phyloP scores from a whole-genome alignment of 2,888 invertebrate genomes.

The Mesoligia furuncula region DNA sequence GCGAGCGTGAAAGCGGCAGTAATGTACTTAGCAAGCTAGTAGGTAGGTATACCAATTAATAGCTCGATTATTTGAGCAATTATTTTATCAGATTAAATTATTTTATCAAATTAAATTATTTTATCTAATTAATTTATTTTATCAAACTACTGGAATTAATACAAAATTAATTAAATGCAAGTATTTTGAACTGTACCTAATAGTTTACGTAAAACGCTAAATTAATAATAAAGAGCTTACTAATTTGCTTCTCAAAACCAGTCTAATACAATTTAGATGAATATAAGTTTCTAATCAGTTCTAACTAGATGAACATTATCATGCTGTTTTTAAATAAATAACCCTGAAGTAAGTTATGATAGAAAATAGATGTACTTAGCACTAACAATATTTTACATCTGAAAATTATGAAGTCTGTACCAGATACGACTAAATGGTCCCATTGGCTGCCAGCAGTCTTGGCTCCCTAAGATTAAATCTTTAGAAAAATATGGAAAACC shows the following conservation, averaged over 20 bases:
- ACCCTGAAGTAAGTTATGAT: not conserved
- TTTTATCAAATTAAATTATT: not conserved
- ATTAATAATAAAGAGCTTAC: not conserved
- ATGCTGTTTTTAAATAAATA: not conserved
- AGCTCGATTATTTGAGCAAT: conserved; percentile 24
- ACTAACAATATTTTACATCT: conserved; percentile 5
- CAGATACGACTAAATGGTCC: not conserved
- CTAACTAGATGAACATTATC: conserved; percentile 17
- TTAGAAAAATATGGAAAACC: not conserved
- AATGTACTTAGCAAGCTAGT: not conserved
- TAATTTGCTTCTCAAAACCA: conserved; percentile 1
- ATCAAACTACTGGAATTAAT: not conserved
- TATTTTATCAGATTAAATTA: not conserved
- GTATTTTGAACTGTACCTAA: not conserved
- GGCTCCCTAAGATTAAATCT: not conserved
- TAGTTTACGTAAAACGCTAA: not conserved
- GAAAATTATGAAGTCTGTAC: not conserved
- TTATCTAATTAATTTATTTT: conserved; percentile 3
- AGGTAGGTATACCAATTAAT: not conserved
- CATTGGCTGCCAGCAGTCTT: not conserved
- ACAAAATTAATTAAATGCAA: conserved; percentile 1
- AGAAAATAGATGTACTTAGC: not conserved
- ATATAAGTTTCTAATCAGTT: conserved; percentile 31
- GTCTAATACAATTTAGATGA: not conserved
- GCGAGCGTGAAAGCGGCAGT: not conserved